These are phyloP conservation scores for Tetheella fluctuosa DNA, from an alignment of 2,888 invertebrate genomes.

Conservation along the genomic window DNA sequence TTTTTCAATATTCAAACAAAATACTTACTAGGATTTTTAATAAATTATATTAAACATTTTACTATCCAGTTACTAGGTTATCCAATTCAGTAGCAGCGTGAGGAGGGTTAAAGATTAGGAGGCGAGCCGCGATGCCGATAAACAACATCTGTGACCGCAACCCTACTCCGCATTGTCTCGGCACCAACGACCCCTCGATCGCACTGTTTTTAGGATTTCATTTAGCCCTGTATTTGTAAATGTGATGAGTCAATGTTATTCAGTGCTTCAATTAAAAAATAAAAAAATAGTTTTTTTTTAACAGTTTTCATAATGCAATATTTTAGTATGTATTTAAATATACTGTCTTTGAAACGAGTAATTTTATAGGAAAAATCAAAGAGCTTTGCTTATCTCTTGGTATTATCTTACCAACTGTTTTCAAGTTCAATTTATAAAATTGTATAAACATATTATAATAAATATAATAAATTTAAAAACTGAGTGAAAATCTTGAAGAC, in stretches of 20 bases:
- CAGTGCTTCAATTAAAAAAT: background rate
- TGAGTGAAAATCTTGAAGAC: background rate
- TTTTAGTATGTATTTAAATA: too few relatives aligned
- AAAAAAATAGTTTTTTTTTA: background rate
- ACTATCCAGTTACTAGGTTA: slow-evolving; percentile 7
- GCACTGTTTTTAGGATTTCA: slow-evolving; percentile 49
- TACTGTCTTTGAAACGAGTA: too few relatives aligned
- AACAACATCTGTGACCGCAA: slow-evolving; percentile 78
- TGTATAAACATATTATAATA: too few relatives aligned
- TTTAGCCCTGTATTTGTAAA: slow-evolving; percentile 36
- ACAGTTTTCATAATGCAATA: background rate
- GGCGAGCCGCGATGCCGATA: slow-evolving; percentile 60
- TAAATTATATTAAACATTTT: background rate
- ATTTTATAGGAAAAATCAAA: too few relatives aligned
- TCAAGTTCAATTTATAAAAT: too few relatives aligned
- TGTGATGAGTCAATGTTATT: slow-evolving; percentile 13
- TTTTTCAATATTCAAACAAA: background rate
- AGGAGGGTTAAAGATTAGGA: slow-evolving; percentile 54
- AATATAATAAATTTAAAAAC: too few relatives aligned
- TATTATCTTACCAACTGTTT: too few relatives aligned
- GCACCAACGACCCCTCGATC: slow-evolving; percentile 49
- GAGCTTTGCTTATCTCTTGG: too few relatives aligned
- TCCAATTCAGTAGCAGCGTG: slow-evolving; percentile 9
- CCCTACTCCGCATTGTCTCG: slow-evolving; percentile 56
- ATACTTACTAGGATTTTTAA: too few relatives aligned